Base-by-base conservation (phyloP, 2,888 invertebrate genomes). In the Chloroclysta siterata region DNA sequence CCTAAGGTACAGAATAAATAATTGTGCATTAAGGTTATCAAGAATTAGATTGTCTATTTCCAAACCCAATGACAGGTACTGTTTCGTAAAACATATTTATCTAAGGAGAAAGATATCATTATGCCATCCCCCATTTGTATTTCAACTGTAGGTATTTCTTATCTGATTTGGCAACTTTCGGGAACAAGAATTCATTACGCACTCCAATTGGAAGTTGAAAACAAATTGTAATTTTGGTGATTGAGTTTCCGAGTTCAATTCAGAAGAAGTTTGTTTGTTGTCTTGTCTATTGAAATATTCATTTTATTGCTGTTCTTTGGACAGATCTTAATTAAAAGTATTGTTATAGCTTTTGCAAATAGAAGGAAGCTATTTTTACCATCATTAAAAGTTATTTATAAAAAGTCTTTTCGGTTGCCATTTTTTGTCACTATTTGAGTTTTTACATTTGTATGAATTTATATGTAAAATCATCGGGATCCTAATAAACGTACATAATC, bases 161-260 rank as follows among this genome's bases (percentile, higher is more conserved):
- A 71, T 68, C 71, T 66, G 65, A 69, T 69, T 71, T 69, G 46
- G 68, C 63, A 67, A 68, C 68, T 73, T 72, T 62, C 44, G 66
- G 59, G 67, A 71, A 70, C 69, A 70, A 70, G 71, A 71, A 69
- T 81, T 83, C 83, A 85, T 84, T 87, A 83, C 77, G 71, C 67
- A 71, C 67, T 77, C 75, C 77, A 72, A 72, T 77, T 73, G 73
- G 72, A 70, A 78, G 78, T 78, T 83, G 80, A 81, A 83, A 83
- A 88, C 87, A 88, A 86, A 82, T 75, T 83, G 81, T 85, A 86
- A 89, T 89, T 86, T 11, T 85, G 82, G 76, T 81, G 83, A 87
- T 88, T 84, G 83, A 85, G 86, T 88, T 89, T 65, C 86, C 85
- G 83, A 87, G 85, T 83, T 88, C 77, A 79, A 79, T 81, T 80